Percentiles rank a stretch among this genome's conserved stretches.
Evolutionary conservation across 2,888 invertebrate genomes (phyloP).

Genomic region (Parnassius smintheus): DNA sequence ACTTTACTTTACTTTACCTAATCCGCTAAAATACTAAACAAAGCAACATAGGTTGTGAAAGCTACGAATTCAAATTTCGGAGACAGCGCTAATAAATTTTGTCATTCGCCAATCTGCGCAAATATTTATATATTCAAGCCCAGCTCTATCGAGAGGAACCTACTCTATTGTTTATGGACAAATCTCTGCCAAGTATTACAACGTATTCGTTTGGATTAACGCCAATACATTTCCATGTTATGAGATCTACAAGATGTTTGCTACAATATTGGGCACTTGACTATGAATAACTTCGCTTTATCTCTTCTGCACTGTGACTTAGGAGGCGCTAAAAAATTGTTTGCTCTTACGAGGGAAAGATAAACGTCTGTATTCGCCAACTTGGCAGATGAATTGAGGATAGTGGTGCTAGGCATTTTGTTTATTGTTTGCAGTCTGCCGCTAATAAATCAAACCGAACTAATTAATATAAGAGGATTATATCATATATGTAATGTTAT

Average conservation of each 20-base stretch:
- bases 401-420: neutral
- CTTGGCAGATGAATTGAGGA: neutral
- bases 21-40: too few relatives aligned
- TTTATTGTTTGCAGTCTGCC: too few relatives aligned
- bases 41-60: too few relatives aligned
- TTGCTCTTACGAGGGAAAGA: neutral
- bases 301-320: neutral
- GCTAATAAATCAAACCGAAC: too few relatives aligned
- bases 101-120: neutral
- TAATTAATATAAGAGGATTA: too few relatives aligned
- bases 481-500: too few relatives aligned
- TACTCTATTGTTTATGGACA: conserved; percentile 24
- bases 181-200: conserved; percentile 20
- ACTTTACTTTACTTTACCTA: too few relatives aligned
- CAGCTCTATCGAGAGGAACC: conserved; percentile 17
- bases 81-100: neutral
- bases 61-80: neutral
- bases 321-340: neutral
- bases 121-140: conserved; percentile 15
- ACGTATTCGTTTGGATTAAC: conserved; percentile 21
- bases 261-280: conserved; percentile 5
- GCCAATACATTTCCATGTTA: conserved; percentile 20
- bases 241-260: conserved; percentile 16
- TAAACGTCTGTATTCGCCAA: neutral
- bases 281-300: neutral